Percentiles rank a stretch among this genome's conserved stretches.
Conservation (phyloP, 2,113 vertebrate genomes). For the Ovis aries region DNA sequence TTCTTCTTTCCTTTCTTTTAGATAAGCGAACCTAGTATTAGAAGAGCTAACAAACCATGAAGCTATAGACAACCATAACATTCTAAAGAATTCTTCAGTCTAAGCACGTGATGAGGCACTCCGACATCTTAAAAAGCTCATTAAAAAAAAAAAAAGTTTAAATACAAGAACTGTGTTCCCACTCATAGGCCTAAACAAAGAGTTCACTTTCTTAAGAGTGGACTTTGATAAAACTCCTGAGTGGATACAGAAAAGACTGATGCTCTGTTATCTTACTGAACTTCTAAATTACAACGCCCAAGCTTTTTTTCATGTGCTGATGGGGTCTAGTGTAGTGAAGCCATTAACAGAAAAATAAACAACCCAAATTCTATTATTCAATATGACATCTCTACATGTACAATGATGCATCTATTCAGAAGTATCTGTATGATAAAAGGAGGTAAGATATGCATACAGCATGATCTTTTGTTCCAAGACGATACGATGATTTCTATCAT, state of each 20-base stretch:
- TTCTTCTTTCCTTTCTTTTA: not conserved
- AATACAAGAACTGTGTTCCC: not conserved
- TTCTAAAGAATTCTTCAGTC: not conserved
- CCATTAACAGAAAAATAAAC: slow-evolving; percentile 31
- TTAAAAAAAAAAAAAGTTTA: not conserved
- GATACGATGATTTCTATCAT: not conserved
- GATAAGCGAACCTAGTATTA: not conserved
- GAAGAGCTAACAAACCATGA: not conserved
- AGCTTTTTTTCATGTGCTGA: not conserved
- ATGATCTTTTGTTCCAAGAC: not conserved
- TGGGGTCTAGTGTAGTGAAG: not conserved
- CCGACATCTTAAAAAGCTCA: not conserved
- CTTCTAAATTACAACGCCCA: slow-evolving; percentile 10
- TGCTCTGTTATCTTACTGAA: slow-evolving; percentile 8
- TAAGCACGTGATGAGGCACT: not conserved
- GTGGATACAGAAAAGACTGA: not conserved
- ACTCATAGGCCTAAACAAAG: slow-evolving; percentile 58
- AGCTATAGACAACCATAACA: not conserved
- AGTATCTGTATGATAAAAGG: not conserved
- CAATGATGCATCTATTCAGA: not conserved
- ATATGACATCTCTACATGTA: not conserved
- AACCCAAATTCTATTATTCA: slow-evolving; percentile 15
- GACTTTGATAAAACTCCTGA: slow-evolving; percentile 60
- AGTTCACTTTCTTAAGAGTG: slow-evolving; percentile 10
- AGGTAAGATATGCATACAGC: not conserved